phyloP scores from a whole-genome alignment of 2,888 invertebrate species.

The Ectemnius cavifrons region DNA sequence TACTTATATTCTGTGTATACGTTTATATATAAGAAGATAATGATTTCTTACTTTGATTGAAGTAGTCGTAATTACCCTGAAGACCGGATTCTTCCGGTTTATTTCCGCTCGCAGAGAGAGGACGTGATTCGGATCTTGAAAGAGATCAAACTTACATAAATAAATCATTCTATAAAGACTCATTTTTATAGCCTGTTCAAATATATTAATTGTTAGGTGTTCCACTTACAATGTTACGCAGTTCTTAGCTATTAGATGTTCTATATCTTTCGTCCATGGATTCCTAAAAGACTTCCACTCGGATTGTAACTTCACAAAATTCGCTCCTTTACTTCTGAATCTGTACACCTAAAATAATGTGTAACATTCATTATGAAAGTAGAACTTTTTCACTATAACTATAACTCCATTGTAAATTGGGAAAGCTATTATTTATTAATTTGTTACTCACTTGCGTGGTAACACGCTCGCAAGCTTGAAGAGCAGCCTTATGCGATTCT shows the following conservation, averaged over 20 bases:
- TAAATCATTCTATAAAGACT: neutral
- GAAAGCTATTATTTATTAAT: too few relatives aligned
- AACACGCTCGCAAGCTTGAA: conserved; percentile 82
- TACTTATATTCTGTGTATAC: neutral
- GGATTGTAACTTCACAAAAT: conserved; percentile 86
- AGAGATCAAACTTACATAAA: neutral
- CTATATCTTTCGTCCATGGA: conserved; percentile 97
- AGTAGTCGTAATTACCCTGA: conserved; percentile 80
- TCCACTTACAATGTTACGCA: conserved; percentile 84
- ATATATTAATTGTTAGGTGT: too few relatives aligned
- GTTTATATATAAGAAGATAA: neutral
- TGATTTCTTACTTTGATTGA: conserved; percentile 79
- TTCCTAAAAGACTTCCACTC: conserved; percentile 94
- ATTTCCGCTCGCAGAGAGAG: conserved; percentile 79
- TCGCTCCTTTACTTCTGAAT: conserved; percentile 89
- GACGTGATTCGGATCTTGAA: conserved; percentile 78
- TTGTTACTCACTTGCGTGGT: conserved; percentile 80
- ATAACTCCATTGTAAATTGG: too few relatives aligned
- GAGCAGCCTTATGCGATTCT: conserved; percentile 89
- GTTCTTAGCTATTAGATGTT: conserved; percentile 93
- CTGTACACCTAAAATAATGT: conserved; percentile 81
- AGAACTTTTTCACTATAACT: neutral
- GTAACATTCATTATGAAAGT: neutral
- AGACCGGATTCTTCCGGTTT: conserved; percentile 77
- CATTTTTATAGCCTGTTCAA: neutral